Base-by-base conservation (phyloP, 2,888 invertebrate genomes). In the Pecten maximus region DNA sequence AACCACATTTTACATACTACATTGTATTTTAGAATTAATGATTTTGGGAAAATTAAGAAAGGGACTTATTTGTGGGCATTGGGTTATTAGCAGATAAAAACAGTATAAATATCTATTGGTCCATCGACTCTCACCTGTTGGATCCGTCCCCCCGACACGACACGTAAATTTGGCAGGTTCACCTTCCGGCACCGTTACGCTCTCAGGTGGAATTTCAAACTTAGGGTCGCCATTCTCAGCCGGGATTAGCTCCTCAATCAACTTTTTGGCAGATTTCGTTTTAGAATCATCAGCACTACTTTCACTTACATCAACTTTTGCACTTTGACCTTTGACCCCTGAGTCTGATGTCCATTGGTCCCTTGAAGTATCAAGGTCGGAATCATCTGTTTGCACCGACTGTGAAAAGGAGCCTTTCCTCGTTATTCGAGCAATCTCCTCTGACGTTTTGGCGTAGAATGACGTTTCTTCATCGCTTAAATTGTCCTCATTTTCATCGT, bases 201-300 rank as follows among this genome's bases (percentile, higher is more conserved):
- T 95, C 40, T 93, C 94, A 16, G 96, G 96, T 23, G 94, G 93
- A 44, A 95, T 91, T 54, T 95, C 93, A 93, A 96, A 96, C 91
- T 94, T 95, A 0, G 96, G 96, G 92, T 96, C 96, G 87, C 94
- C 95, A 16, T 92, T 92, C 60, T 95, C 95, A 0, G 95, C 94
- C 0, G 94, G 94, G 16, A 95, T 92, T 54, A 94, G 92, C 40
- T 95, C 94, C 87, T 95, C 94, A 2, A 94, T 93, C 40, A 94
- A 92, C 87, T 94, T 95, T 39, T 94, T 91, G 16, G 91, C 93
- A 48, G 92, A 50, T 50, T 91, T 93, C 0, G 89, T 89, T 74
- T 91, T 90, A 89, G 93, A 92, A 40, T 93, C 93, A 90, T 92
- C 91, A n/a, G 89, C 48, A 90, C 92, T 94, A 50, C 88, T 91